A percentile compares a stretch with the other conserved stretches of the same genome.
These are phyloP conservation scores for Ennomos quercinarius DNA, from an alignment of 2,888 invertebrate species.

Conservation along the genomic window DNA sequence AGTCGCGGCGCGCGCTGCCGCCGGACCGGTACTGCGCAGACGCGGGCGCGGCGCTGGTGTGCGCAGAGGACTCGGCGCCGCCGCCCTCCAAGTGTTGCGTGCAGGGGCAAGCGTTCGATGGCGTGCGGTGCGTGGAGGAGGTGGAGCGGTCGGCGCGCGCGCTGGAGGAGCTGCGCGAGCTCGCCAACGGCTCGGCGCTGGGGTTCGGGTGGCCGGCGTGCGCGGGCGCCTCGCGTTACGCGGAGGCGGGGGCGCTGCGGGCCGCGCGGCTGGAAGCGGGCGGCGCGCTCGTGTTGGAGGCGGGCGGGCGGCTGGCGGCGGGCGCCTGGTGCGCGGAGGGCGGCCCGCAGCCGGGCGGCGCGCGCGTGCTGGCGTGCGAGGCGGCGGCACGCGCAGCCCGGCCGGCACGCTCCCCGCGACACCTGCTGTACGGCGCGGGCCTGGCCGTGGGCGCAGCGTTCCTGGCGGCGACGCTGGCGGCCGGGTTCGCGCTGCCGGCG, in stretches of 20 bases:
- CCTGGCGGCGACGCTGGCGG: conserved; percentile 91
- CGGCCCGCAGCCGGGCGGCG: conserved; percentile 56
- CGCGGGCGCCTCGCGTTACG: conserved; percentile 74
- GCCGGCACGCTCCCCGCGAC: conserved; percentile 84
- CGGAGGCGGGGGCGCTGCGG: conserved; percentile 84
- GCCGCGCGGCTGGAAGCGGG: conserved; percentile 78
- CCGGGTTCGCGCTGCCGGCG: conserved; percentile 92
- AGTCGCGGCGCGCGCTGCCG: conserved; percentile 69
- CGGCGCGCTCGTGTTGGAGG: conserved; percentile 79
- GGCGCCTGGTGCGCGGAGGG: conserved; percentile 81
- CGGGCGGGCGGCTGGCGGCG: conserved; percentile 69
- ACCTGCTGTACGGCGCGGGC: conserved; percentile 91
- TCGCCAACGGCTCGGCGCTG: conserved; percentile 49
- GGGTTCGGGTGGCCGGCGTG: conserved; percentile 85
- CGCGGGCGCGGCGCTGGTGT: conserved; percentile 87
- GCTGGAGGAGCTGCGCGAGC: conserved; percentile 58
- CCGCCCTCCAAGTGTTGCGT: conserved; percentile 90
- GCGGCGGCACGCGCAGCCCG: conserved; percentile 77
- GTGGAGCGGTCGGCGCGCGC: conserved; percentile 59
- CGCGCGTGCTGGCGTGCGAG: conserved; percentile 76
- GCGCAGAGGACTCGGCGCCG: conserved; percentile 72
- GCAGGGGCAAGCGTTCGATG: conserved; percentile 86
- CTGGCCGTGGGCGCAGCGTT: conserved; percentile 93
- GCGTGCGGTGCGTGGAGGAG: conserved; percentile 76
- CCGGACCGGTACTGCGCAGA: conserved; percentile 89